Evolutionary conservation across 2,797 vertebrate species (phyloP), one percentile per base, ranked within the genome.

Genomic region (Danio tinwini): DNA sequence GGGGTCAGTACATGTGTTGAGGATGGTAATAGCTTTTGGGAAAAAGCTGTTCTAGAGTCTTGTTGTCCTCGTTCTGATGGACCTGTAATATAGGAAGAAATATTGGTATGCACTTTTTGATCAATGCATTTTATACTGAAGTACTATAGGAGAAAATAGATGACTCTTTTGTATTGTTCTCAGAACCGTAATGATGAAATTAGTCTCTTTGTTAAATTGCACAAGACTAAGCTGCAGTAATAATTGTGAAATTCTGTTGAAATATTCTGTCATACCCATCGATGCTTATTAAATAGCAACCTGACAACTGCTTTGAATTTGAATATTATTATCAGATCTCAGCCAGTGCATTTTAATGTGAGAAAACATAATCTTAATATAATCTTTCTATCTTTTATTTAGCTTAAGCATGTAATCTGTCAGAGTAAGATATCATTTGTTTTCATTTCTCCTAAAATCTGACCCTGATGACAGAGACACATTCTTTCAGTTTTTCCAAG

Each of bases 391-490:
- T 50, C 13, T 29, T 58, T 45, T 29, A 45, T 45, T 17, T 61
- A 77, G 16, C 4, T 16, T 10, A 7, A 29, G 19, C 6, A 13
- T n/a, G 70, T 56, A 8, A 40, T 19, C 69, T 56, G 6, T 19
- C 40, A 69, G 37, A 17, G n/a, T 70, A 12, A 69, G 29, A 78
- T 19, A 50, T 62, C 37, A 42, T 17, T 29, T 44, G 55, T 42
- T 78, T 49, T 56, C n/a, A 39, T 64, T 64, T 55, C 19, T 64
- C 16, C 47, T 63, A 9, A 62, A 49, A 65, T 55, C 29, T 14
- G 39, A 63, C 37, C 37, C 58, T 45, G 37, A 62, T 79, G 67
- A 62, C 19, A 52, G 39, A 72, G 7, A 44, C 29, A 56, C 67
- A 62, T 12, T 45, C 19, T 58, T 40, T 10, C 49, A 71, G 39